Percentiles rank a stretch among this genome's conserved stretches.
Conservation (phyloP, 2,888 invertebrate species). For the Cantharis rufa region DNA sequence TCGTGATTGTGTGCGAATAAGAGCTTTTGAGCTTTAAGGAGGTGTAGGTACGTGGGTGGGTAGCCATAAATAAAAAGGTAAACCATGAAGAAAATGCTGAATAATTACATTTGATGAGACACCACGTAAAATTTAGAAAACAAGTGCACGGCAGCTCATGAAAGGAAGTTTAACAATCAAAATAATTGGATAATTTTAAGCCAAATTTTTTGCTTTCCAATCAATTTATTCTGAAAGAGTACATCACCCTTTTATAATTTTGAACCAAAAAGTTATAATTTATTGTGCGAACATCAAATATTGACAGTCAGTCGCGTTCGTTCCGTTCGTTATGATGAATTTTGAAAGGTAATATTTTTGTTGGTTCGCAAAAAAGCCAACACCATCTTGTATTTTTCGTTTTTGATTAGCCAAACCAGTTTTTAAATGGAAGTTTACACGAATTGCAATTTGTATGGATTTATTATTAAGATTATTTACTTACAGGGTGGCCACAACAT, state of each 20-base stretch:
- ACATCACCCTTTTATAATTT: not conserved
- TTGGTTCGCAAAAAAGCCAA: slow-evolving; percentile 4
- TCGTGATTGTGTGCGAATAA: not conserved
- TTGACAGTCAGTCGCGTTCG: slow-evolving; percentile 9
- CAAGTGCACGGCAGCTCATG: not conserved
- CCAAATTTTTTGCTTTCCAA: not conserved
- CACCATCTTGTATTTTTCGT: not conserved
- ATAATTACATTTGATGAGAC: not conserved
- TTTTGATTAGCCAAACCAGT: not conserved
- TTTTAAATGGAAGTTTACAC: not conserved
- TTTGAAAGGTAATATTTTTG: slow-evolving; percentile 1
- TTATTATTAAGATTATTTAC: not conserved
- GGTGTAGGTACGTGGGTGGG: not conserved
- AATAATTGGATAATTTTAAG: not conserved
- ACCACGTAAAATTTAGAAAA: not conserved
- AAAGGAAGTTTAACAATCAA: not conserved
- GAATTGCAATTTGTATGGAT: not conserved
- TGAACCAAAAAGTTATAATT: not conserved
- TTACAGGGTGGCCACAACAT: not conserved
- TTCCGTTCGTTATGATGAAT: slow-evolving; percentile 1
- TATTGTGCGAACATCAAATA: slow-evolving; percentile 8
- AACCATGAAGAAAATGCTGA: not conserved
- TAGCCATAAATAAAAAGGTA: not conserved
- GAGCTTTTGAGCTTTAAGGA: not conserved
- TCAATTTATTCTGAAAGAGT: not conserved